These are phyloP conservation scores for Drosophila repleta DNA, from an alignment of 1,140 invertebrate species.

Conservation along the genomic window DNA sequence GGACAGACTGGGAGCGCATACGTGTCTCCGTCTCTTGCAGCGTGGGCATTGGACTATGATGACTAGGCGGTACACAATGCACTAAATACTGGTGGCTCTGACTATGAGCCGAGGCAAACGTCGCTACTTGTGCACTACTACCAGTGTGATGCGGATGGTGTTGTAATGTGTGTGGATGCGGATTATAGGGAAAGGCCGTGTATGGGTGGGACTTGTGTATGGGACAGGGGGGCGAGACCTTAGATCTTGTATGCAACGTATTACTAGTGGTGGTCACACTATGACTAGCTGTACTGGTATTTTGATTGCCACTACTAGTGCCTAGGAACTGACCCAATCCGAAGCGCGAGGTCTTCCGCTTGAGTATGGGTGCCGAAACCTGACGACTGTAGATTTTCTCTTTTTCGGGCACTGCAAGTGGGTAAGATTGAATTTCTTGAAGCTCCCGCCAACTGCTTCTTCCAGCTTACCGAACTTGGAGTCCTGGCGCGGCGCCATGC, in stretches of 20 bases:
- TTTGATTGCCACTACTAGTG: conserved; percentile 81
- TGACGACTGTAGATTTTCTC: conserved; percentile 95
- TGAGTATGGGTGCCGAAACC: conserved; percentile 94
- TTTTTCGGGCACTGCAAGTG: conserved; percentile 88
- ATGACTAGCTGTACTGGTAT: conserved; percentile 74
- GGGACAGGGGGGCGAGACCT: conserved; percentile 67
- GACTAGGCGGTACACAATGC: conserved; percentile 81
- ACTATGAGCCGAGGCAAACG: conserved; percentile 79
- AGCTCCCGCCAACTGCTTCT: background rate
- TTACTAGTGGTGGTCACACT: conserved; percentile 62
- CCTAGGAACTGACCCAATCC: conserved; percentile 93
- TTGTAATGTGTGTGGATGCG: conserved; percentile 23
- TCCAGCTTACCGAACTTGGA: conserved; percentile 88
- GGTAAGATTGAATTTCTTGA: background rate
- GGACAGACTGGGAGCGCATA: conserved; percentile 56
- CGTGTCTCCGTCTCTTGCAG: conserved; percentile 74
- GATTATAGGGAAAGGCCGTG: conserved; percentile 66
- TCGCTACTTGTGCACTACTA: conserved; percentile 81
- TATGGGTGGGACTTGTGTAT: conserved; percentile 58
- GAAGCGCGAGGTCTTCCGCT: conserved; percentile 95
- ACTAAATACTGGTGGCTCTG: conserved; percentile 83
- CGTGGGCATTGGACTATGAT: conserved; percentile 81
- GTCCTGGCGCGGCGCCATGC: conserved; percentile 91
- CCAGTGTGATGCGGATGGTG: conserved; percentile 54
- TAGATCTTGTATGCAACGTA: conserved; percentile 59